A percentile compares a stretch with the other conserved stretches of the same genome.
Evolutionary conservation across 2,797 vertebrate species (phyloP).

Genomic region (Benthosema pterotum): DNA sequence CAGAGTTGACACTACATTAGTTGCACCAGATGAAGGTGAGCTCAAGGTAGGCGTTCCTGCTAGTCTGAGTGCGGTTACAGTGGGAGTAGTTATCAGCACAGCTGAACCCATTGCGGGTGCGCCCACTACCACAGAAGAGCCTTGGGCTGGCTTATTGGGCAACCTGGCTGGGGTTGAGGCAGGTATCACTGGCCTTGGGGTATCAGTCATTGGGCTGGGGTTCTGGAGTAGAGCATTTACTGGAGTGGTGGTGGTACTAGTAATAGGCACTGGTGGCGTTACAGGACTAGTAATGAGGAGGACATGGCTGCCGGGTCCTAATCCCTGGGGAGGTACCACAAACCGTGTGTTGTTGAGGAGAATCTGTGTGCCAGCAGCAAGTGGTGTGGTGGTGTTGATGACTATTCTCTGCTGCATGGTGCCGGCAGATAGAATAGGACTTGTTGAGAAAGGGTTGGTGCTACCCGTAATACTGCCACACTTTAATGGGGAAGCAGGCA

Average conservation of each 20-base stretch:
- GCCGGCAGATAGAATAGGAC: constrained; percentile 49
- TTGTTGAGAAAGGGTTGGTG: constrained; percentile 10
- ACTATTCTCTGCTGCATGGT: constrained; percentile 91
- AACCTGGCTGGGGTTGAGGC: constrained; percentile 34
- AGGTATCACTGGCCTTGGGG: constrained; percentile 50
- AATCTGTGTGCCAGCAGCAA: constrained; percentile 94
- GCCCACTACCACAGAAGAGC: constrained; percentile 55
- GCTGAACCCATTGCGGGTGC: constrained; percentile 42
- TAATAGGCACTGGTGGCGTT: constrained; percentile 64
- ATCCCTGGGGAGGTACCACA: constrained; percentile 93
- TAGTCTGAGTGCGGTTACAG: constrained; percentile 30
- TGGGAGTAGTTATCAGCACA: constrained; percentile 39
- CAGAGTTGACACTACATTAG: constrained; percentile 54
- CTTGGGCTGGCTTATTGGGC: constrained; percentile 43
- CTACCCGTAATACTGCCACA: background rate
- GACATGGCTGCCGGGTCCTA: constrained; percentile 92
- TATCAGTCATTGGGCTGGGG: constrained; percentile 49
- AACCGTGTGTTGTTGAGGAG: constrained; percentile 91
- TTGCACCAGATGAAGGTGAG: constrained; percentile 46
- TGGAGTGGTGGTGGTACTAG: constrained; percentile 41
- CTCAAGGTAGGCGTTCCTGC: constrained; percentile 27
- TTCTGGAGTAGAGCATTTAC: constrained; percentile 55
- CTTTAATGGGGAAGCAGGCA: constrained; percentile 15
- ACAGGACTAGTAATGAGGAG: constrained; percentile 85
- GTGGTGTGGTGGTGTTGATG: constrained; percentile 89